phyloP scores from a whole-genome alignment of 1,140 invertebrate species.

The Zaprionus ornatus region DNA sequence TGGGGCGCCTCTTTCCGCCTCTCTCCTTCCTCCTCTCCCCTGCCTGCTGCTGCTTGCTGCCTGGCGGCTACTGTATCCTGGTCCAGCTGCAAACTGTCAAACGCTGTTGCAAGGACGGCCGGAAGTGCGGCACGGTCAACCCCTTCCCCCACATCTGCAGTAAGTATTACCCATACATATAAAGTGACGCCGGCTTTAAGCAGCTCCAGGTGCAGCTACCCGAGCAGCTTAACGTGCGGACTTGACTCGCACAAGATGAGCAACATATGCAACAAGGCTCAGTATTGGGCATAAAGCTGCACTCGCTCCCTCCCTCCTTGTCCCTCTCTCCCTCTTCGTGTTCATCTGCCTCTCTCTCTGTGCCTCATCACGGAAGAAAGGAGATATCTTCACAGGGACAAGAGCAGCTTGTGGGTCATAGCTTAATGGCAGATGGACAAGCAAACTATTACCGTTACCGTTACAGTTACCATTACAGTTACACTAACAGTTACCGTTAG shows the following conservation, averaged over 20 bases:
- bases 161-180: constrained; percentile 3
- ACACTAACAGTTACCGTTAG: background rate
- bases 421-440: constrained; percentile 22
- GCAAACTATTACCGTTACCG: constrained; percentile 4
- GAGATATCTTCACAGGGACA: background rate
- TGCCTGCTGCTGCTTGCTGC: background rate
- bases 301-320: background rate
- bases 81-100: constrained; percentile 47
- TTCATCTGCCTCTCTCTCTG: background rate
- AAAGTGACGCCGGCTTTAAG: background rate
- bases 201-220: constrained; percentile 2
- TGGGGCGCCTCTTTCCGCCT: too few species aligned
- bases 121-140: constrained; percentile 56
- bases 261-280: constrained; percentile 38
- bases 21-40: too few species aligned
- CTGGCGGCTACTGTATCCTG: background rate
- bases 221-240: background rate
- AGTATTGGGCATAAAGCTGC: background rate
- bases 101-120: constrained; percentile 59
- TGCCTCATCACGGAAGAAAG: background rate
- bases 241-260: constrained; percentile 12
- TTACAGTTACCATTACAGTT: background rate
- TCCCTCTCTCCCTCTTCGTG: too few species aligned
- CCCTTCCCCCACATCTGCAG: background rate
- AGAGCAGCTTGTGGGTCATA: constrained; percentile 12